Percentiles rank a stretch among this genome's conserved stretches.
These are phyloP conservation scores for Microcebus ravelobensis DNA, from an alignment of 2,113 vertebrate species.

Conservation along the genomic window DNA sequence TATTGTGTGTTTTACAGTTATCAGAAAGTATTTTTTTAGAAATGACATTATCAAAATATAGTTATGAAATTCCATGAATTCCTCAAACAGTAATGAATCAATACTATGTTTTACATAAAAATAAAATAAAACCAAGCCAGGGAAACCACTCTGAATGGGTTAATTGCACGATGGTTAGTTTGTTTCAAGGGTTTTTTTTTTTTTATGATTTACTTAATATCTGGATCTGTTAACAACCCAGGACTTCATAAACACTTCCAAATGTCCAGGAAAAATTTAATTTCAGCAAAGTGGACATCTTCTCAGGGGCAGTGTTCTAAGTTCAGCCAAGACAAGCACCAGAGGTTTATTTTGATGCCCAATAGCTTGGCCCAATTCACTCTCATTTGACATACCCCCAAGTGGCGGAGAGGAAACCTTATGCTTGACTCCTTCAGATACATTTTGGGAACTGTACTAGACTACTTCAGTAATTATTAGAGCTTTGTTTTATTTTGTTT, in stretches of 20 bases:
- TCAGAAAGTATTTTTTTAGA: neutral
- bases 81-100: neutral
- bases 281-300: neutral
- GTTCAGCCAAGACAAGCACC: too few species aligned
- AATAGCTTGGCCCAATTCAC: neutral
- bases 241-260: neutral
- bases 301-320: accelerated
- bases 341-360: too few species aligned
- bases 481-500: neutral
- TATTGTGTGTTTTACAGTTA: neutral
- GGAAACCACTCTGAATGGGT: neutral
- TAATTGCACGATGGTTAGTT: neutral
- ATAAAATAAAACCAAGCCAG: neutral
- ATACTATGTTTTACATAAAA: neutral
- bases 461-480: too few species aligned
- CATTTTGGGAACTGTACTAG: neutral
- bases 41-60: neutral
- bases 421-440: too few species aligned
- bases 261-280: neutral
- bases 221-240: neutral
- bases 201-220: neutral
- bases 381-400: neutral
- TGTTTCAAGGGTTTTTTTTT: neutral
- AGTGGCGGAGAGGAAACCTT: accelerated
- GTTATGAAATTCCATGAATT: neutral